Base-by-base conservation (phyloP, 2,113 vertebrate genomes). In the Scomber scombrus region DNA sequence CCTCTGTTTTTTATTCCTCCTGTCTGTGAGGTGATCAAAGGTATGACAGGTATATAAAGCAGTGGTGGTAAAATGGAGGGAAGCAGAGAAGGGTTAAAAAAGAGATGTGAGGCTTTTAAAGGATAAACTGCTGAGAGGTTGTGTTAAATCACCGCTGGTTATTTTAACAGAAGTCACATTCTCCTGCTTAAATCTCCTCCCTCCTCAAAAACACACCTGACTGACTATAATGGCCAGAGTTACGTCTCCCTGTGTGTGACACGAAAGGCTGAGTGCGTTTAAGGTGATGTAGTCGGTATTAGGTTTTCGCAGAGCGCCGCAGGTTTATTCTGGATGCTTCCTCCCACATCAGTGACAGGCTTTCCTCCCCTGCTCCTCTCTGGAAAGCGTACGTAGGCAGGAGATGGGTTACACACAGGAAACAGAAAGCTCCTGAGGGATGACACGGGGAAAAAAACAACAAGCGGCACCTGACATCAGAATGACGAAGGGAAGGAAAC, bases 351-450 rank as follows among this genome's bases (percentile, higher is more conserved):
- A 66, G 9, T 63, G 63, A 81, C 55, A 85, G 46, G 79, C 58
- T 70, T 84, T 84, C 78, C 65, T 58, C 75, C 78, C 64, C 55
- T 18, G 2, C 40, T 67, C 66, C 58, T 78, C 15, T 13, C 75
- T 74, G 47, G 56, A 64, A 84, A 63, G 9, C 4, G 1, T 58
- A 67, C 40, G 70, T 78, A 84, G 78, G 82, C 83, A 79, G 71
- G 34, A 80, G 78, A 90, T 80, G 78, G 87, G 85, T 88, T 84
- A 86, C 83, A 71, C 5, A 45, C 76, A 82, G 89, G 84, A 88
- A 84, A 70, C 47, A 57, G 61, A 73, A 61, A 84, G 64, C 69
- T 85, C 76, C 85, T 71, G 75, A 85, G 78, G 72, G 62, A 85
- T 71, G 67, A 89, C 74, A 84, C 66, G 79, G 73, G 56, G 71